A percentile compares a stretch with the other conserved stretches of the same genome.
Evolutionary conservation across 2,113 vertebrate species (phyloP).

Genomic region (Macrotis lagotis): DNA sequence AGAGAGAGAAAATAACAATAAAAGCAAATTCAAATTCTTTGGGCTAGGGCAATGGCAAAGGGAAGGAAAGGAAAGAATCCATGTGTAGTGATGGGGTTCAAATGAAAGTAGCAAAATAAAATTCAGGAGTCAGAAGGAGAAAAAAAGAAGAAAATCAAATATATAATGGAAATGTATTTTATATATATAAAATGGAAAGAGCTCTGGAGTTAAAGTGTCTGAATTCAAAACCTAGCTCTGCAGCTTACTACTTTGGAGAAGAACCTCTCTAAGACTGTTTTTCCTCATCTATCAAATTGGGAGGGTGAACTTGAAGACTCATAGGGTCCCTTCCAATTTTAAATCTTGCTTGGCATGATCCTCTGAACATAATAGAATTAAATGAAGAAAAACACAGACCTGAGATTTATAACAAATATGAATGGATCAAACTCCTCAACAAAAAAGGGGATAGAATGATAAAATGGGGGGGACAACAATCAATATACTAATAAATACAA

Average conservation of each 20-base stretch:
- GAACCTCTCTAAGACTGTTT: not conserved
- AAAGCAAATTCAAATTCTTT: not conserved
- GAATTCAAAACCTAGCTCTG: not conserved
- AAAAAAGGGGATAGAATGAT: not conserved
- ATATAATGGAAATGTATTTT: too few species aligned
- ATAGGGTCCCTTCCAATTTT: not conserved
- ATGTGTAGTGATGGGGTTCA: not conserved
- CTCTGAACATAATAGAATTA: not conserved
- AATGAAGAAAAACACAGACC: not conserved
- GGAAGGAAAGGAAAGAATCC: not conserved
- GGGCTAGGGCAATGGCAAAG: not conserved
- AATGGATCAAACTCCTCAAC: not conserved
- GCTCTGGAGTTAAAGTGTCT: too few species aligned
- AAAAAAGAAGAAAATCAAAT: not conserved
- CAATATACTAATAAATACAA: not conserved
- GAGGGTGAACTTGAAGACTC: not conserved
- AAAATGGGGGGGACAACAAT: not conserved
- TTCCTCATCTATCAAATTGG: not conserved
- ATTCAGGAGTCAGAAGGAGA: not conserved
- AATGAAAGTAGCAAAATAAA: not conserved
- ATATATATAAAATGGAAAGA: not conserved
- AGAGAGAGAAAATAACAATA: not conserved
- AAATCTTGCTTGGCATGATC: not conserved
- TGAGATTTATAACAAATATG: not conserved
- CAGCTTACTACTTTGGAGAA: not conserved